A percentile compares a stretch with the other conserved stretches of the same genome.
Evolutionary conservation across 2,797 vertebrate species (phyloP).

Genomic region (Coreius guichenoti): DNA sequence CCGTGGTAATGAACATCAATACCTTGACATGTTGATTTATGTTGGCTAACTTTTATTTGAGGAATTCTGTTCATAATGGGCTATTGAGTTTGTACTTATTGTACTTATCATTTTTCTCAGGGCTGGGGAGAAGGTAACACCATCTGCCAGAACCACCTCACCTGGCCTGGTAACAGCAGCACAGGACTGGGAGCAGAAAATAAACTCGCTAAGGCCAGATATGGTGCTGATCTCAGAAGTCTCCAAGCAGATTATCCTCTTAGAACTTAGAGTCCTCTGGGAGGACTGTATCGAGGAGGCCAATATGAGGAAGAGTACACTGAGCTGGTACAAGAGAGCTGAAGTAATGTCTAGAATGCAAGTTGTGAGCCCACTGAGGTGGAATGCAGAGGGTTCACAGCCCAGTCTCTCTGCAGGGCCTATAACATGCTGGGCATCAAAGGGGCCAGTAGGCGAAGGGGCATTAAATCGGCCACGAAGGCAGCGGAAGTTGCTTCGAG

Average conservation of each 20-base stretch:
- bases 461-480: background rate
- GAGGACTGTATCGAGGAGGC: background rate
- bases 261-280: background rate
- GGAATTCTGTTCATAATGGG: background rate
- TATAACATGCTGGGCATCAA: background rate
- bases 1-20: background rate
- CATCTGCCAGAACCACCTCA: background rate
- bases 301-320: background rate
- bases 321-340: background rate
- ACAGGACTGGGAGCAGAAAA: slow-evolving; percentile 6
- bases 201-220: background rate
- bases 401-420: background rate
- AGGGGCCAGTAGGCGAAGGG: background rate
- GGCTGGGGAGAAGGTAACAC: background rate
- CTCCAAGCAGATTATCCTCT: background rate
- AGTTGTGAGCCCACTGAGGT: background rate
- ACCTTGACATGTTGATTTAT: background rate
- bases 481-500: background rate
- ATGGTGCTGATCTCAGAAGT: background rate
- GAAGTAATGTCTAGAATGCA: background rate
- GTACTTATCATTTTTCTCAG: background rate
- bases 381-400: background rate
- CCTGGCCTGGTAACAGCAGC: background rate
- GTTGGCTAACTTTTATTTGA: background rate
- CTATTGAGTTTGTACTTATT: background rate